Evolutionary conservation across 2,888 invertebrate genomes (phyloP).

Genomic region (Unio delphinus): DNA sequence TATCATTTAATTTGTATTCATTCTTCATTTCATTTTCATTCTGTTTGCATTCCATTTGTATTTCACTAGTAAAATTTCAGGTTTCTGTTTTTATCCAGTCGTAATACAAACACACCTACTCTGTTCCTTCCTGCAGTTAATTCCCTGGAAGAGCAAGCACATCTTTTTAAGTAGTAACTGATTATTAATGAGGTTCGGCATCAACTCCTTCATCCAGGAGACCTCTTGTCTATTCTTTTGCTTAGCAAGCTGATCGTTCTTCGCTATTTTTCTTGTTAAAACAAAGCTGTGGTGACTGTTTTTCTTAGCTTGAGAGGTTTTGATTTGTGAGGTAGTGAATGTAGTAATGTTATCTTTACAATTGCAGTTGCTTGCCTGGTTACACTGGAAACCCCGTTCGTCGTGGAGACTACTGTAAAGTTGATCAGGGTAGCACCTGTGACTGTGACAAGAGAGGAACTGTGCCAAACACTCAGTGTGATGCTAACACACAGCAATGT

Average conservation of each 20-base stretch:
- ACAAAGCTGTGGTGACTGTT: background rate
- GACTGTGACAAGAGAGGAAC: slow-evolving; percentile 80
- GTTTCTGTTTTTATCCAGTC: no score
- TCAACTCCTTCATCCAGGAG: no score
- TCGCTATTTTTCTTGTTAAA: background rate
- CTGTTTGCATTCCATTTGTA: no score
- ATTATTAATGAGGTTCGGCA: no score
- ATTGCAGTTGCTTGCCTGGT: slow-evolving; percentile 56
- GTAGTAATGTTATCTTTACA: background rate
- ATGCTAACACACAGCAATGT: slow-evolving; percentile 75
- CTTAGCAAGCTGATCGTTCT: no score
- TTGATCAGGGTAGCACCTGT: slow-evolving; percentile 25
- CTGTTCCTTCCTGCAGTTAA: no score
- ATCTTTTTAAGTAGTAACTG: no score
- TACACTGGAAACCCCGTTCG: slow-evolving; percentile 63
- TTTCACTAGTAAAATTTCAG: no score
- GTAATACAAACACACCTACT: no score
- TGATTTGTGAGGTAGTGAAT: background rate
- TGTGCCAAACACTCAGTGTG: slow-evolving; percentile 73
- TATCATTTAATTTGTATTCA: background rate
- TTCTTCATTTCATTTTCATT: no score
- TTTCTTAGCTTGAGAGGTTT: background rate
- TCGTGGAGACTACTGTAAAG: slow-evolving; percentile 61
- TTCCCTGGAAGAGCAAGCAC: no score
- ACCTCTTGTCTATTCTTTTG: no score